A percentile compares a stretch with the other conserved stretches of the same genome.
These are phyloP conservation scores for Drosophila saltans DNA, from an alignment of 1,140 invertebrate species.

Conservation along the genomic window DNA sequence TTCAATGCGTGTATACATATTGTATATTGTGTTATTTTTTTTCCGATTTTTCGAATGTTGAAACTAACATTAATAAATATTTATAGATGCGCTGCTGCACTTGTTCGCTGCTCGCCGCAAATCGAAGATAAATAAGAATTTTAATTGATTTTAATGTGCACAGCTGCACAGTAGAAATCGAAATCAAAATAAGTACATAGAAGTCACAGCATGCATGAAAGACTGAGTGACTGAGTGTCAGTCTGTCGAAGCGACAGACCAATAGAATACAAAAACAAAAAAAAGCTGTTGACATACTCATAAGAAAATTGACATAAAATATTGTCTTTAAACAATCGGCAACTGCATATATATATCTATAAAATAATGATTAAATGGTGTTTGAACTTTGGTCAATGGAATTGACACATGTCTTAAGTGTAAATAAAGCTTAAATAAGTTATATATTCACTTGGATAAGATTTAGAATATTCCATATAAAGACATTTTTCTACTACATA, in stretches of 20 bases:
- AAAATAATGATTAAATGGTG: slow-evolving; percentile 47
- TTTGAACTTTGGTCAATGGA: slow-evolving; percentile 32
- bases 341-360: slow-evolving; percentile 39
- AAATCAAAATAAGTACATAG: slow-evolving; percentile 16
- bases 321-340: slow-evolving; percentile 54
- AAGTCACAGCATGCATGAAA: slow-evolving; percentile 16
- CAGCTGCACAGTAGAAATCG: slow-evolving; percentile 66
- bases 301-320: slow-evolving; percentile 68
- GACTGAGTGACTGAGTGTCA: slow-evolving; percentile 35
- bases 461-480: slow-evolving; percentile 4
- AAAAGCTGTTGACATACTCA: slow-evolving; percentile 72
- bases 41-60: slow-evolving; percentile 40
- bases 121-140: slow-evolving; percentile 76
- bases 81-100: slow-evolving; percentile 70
- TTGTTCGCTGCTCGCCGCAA: slow-evolving; percentile 54
- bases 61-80: slow-evolving; percentile 66
- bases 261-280: slow-evolving; percentile 28
- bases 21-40: slow-evolving; percentile 29
- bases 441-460: background rate
- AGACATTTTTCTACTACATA: background rate
- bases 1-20: slow-evolving; percentile 46
- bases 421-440: slow-evolving; percentile 9
- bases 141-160: slow-evolving; percentile 79
- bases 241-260: slow-evolving; percentile 34
- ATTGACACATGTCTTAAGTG: slow-evolving; percentile 25